Evolutionary conservation across 2,797 vertebrate species (phyloP).

Genomic region (Hydrophis major): DNA sequence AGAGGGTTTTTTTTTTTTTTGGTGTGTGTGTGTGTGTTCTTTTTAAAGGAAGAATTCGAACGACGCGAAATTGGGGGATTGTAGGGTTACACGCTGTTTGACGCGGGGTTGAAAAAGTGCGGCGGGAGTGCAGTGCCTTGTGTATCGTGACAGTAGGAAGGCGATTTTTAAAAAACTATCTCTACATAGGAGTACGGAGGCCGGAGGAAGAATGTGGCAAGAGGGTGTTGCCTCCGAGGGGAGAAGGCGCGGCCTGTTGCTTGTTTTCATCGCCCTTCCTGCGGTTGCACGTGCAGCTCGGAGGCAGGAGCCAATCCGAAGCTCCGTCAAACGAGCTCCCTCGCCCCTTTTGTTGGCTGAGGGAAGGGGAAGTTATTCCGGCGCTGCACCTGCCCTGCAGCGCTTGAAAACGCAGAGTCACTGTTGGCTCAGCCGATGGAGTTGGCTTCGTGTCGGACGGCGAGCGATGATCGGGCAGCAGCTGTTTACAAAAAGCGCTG

Average conservation of each 20-base stretch:
- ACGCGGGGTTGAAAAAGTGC: background rate
- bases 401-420: background rate
- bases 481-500: background rate
- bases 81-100: background rate
- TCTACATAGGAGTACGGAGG: background rate
- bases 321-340: background rate
- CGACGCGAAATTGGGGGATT: rapidly evolving
- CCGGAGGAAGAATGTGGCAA: background rate
- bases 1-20: no score
- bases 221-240: background rate
- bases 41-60: background rate
- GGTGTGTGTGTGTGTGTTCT: background rate
- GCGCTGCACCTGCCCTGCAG: background rate
- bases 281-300: no score
- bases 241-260: background rate
- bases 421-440: background rate
- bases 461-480: background rate
- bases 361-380: no score
- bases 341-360: background rate
- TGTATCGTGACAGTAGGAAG: no score
- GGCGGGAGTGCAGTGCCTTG: background rate
- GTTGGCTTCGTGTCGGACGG: background rate
- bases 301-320: background rate
- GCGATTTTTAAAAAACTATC: background rate
- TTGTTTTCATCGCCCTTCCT: background rate